Base-by-base conservation (phyloP, 2,113 vertebrate genomes). In the Trogon melanurus region DNA sequence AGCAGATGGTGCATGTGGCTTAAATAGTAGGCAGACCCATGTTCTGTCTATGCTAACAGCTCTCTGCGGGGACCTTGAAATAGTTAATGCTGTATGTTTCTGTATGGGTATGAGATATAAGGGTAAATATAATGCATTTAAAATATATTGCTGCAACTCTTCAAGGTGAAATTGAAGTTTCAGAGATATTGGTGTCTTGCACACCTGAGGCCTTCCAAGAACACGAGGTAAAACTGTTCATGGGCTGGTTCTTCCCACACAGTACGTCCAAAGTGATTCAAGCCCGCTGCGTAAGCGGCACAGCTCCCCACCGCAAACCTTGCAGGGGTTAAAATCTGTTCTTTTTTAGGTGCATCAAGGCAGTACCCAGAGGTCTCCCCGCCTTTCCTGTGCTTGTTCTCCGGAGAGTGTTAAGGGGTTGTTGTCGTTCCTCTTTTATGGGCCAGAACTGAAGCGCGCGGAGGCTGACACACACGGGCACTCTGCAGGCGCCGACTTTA, bases 1-100 rank as follows among this genome's bases (percentile, higher is more conserved):
- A 97, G 93, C 94, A 97, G 96, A 93, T 97, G 95, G 95, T 94
- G 61, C 92, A 71, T 85, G 86, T 85, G 95, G 91, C 85, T 87
- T 89, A 73, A 82, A 41, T 82, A 44, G 21, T 88, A 84, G 91
- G 92, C 94, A 11, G 51, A 47, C 70, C 93, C 84, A 66, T 96
- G 88, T 96, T 96, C 76, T 86, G 76, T 64, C 75, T 95, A 10
- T 58, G n/a, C 69, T 85, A 94, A 86, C 85, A 76, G 76, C 87
- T 89, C 88, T 93, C 95, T 91, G 69, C 4, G 70, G 93, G 89
- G 69, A 95, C 93, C 92, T 92, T 88, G 81, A 96, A 97, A 94
- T 91, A 79, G 88, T 96, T 96, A 93, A 95, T 36, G 16, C 76
- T 89, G 25, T 62, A 13, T 81, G 19, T 87, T 61, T 89, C 84